Base-by-base conservation (phyloP, 2,797 vertebrate genomes). In the Melanotaenia trifasciata region DNA sequence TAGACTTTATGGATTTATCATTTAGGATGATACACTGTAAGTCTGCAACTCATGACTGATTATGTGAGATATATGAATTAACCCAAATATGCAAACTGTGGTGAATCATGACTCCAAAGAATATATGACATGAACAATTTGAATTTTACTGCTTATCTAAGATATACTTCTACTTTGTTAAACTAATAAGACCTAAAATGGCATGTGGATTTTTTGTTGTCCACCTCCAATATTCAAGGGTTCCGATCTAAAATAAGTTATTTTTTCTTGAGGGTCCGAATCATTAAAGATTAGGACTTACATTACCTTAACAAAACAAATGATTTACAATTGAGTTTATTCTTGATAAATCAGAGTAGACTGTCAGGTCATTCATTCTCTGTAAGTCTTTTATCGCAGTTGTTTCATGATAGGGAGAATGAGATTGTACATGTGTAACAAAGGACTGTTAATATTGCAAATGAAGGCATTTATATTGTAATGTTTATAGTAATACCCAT, bases 391-490 rank as follows among this genome's bases (percentile, higher is more conserved):
- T 80, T 5, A 67, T 83, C 73, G 67, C 62, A 78, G 91, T 90
- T 89, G 71, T 86, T 86, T 84, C 56, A 81, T 12, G 85, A 84
- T 36, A 80, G 80, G 85, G 59, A 79, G 80, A 90, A 84, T 68
- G 74, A 78, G 87, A 92, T 81, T 94, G 92, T 94, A 94, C 84
- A 94, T 94, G 90, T 94, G 93, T 94, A 93, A 91, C 89, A 93
- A 94, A 93, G 88, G 89, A 94, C 89, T 94, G 93, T 94, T 93
- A 93, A 93, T 94, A 94, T 84, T 92, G 89, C 60, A 92, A 93
- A 92, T 85, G 85, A 91, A 90, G 89, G 92, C 89, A 93, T 94
- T 94, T 94, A 93, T 93, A 94, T 92, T 93, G 91, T 93, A 91
- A 93, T 90, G 93, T 94, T 93, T 93, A 94, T 93, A 92, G 91